Conservation (phyloP, 2,888 invertebrate genomes). For the Dryadula phaetusa region DNA sequence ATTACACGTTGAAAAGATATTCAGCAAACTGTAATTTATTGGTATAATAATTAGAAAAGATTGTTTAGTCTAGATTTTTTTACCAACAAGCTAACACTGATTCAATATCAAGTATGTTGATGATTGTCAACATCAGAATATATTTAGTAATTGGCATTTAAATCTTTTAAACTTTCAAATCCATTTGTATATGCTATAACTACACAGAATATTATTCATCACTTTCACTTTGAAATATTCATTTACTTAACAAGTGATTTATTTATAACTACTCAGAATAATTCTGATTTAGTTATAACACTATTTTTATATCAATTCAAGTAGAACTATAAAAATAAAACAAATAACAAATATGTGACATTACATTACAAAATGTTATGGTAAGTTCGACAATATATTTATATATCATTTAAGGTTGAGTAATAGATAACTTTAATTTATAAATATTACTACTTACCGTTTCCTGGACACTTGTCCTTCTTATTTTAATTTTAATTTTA, state of each 20-base stretch:
- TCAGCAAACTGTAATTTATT: too few species aligned
- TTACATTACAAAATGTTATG: background rate
- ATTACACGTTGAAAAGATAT: background rate
- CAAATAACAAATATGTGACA: background rate
- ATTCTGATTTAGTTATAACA: too few species aligned
- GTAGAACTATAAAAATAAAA: background rate
- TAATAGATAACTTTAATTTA: background rate
- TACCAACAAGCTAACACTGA: too few species aligned
- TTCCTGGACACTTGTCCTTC: slow-evolving; percentile 83
- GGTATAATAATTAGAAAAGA: too few species aligned
- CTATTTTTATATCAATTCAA: background rate
- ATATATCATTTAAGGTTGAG: background rate
- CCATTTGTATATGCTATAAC: background rate
- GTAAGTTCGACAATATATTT: background rate
- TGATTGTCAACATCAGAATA: background rate
- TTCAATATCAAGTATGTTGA: too few species aligned
- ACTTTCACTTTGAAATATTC: background rate
- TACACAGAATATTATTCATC: background rate
- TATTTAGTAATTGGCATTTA: background rate
- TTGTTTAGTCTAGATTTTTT: too few species aligned
- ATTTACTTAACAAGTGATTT: background rate
- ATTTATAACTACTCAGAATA: too few species aligned
- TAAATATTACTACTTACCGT: slow-evolving; percentile 58
- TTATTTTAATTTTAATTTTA: slow-evolving; percentile 88
- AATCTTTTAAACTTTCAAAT: background rate